Base-by-base conservation (phyloP, 2,888 invertebrate species). In the Drosophila kuntzei region DNA sequence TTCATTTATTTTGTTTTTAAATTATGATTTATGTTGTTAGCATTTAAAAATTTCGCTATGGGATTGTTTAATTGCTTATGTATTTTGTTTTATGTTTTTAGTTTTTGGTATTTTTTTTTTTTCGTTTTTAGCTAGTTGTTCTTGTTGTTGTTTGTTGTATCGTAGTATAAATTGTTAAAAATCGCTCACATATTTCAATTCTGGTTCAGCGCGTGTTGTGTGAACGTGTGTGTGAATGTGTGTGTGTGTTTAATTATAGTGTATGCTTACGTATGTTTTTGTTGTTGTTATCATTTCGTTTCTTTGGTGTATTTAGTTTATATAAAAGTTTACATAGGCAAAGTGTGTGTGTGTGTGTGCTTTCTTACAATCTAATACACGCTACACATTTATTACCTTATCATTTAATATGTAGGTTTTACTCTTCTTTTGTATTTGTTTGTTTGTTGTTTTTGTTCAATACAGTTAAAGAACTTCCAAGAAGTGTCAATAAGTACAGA, bases 371-470 rank as follows among this genome's bases (percentile, higher is more conserved):
- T 11, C 87, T 84, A 87, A 54, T 84, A 82, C 87, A 82, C 85
- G 71, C 82, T 82, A 82, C 81, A 87, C 87, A 82, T 87, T 86
- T 85, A 82, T 84, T 82, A 80, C 70, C 87, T 87, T 82, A 87
- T 57, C 67, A 66, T 75, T 84, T 84, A 84, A 75, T 87, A 84
- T 62, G 74, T 84, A 55, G 66, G 16, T 75, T 69, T 64, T 75
- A 67, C 54, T 66, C 44, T 57, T 61, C 58, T 51, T 49, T 36
- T 61, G 27, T 43, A 36, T 75, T 67, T 63, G 36, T 61, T 61
- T 65, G 32, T 50, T 63, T 61, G 53, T 63, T 63, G 47, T 65
- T 60, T 64, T 58, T 39, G 54, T 51, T 73, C 44, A 60, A 55
- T 64, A 71, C 58, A 59, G 71, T 72, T 70, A 55, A 53, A 78